These are phyloP conservation scores for Onychostruthus taczanowskii DNA, from an alignment of 2,113 vertebrate species.

Conservation along the genomic window DNA sequence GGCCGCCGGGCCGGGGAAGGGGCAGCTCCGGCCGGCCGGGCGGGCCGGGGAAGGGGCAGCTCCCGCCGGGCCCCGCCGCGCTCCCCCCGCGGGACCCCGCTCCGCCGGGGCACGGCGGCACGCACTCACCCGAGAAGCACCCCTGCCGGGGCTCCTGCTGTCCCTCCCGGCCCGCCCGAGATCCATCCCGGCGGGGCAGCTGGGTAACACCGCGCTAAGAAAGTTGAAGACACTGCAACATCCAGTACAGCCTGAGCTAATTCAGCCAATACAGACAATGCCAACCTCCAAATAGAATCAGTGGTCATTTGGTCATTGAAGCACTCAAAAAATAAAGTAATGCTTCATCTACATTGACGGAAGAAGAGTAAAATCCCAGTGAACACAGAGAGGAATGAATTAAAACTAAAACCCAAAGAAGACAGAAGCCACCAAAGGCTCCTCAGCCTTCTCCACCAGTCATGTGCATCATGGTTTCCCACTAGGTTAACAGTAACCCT, in stretches of 20 bases:
- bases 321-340: neutral
- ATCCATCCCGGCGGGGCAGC: accelerated
- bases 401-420: neutral
- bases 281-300: neutral
- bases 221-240: neutral
- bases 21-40: too few species aligned
- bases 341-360: neutral
- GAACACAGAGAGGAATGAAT: neutral
- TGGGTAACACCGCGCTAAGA: accelerated
- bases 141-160: accelerated
- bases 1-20: too few species aligned
- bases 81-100: neutral
- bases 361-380: neutral
- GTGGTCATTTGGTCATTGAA: neutral
- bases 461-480: neutral
- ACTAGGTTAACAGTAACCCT: neutral
- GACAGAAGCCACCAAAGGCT: neutral
- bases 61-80: too few species aligned
- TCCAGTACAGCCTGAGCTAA: too few species aligned
- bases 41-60: too few species aligned
- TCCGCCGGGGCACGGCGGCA: neutral
- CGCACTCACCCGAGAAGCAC: accelerated
- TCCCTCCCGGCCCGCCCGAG: accelerated
- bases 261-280: neutral
- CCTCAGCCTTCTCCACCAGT: neutral